phyloP scores from a whole-genome alignment of 2,888 invertebrate species.

The Orthosia gothica region DNA sequence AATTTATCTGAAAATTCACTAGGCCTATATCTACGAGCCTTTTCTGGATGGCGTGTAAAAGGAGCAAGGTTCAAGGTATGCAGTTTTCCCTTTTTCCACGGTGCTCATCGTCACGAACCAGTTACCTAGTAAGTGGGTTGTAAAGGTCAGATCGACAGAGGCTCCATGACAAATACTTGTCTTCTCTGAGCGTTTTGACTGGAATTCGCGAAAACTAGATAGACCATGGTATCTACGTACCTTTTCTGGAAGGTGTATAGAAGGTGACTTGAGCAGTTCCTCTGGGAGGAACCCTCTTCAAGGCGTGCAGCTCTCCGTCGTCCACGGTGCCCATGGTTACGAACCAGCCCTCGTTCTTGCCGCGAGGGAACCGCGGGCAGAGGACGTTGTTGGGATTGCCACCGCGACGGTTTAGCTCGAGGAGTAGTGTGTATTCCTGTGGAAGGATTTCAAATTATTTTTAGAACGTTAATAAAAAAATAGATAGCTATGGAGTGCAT shows the following conservation, averaged over 20 bases:
- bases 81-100: too few species aligned
- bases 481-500: too few species aligned
- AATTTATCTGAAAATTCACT: background rate
- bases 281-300: conserved; percentile 94
- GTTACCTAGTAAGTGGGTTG: too few species aligned
- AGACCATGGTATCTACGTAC: conserved; percentile 64
- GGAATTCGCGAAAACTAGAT: too few species aligned
- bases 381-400: conserved; percentile 92
- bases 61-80: too few species aligned
- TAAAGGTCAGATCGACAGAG: too few species aligned
- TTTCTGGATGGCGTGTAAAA: too few species aligned
- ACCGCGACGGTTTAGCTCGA: conserved; percentile 91
- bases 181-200: too few species aligned
- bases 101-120: too few species aligned
- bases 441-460: background rate
- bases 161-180: too few species aligned
- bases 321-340: conserved; percentile 95
- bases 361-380: conserved; percentile 97
- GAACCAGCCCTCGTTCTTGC: conserved; percentile 99
- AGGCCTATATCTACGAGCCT: too few species aligned
- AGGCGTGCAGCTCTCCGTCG: conserved; percentile 94
- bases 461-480: too few species aligned
- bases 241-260: conserved; percentile 79
- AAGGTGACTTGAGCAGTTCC: conserved; percentile 84
- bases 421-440: conserved; percentile 93